A percentile compares a stretch with the other conserved stretches of the same genome.
Conservation (phyloP, 1,140 invertebrate species). For the Orchestia grillus region DNA sequence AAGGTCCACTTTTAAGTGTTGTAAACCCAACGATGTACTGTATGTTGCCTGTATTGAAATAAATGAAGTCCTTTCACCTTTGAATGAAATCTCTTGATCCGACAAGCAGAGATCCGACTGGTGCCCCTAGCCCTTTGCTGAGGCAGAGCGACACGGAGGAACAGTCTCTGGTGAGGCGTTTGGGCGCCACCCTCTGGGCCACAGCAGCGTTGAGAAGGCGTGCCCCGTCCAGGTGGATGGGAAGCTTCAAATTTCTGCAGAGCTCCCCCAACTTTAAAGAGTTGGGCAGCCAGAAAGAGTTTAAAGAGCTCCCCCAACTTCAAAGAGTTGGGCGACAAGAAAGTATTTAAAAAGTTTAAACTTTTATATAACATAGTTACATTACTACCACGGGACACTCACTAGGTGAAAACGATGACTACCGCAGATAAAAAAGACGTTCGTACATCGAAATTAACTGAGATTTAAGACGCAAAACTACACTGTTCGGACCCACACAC, state of each 20-base stretch:
- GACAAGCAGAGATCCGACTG: slow-evolving; percentile 86
- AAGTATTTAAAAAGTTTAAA: no score
- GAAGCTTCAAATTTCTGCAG: slow-evolving; percentile 74
- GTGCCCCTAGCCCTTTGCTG: slow-evolving; percentile 91
- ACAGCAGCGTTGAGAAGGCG: slow-evolving; percentile 48
- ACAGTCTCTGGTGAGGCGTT: slow-evolving; percentile 22
- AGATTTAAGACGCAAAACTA: no score
- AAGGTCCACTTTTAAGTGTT: no score
- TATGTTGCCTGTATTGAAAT: no score
- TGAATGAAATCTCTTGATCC: slow-evolving; percentile 83
- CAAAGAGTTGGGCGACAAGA: background rate
- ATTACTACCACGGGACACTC: no score
- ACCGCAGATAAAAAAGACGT: no score
- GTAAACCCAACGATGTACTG: no score
- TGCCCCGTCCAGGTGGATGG: slow-evolving; percentile 93
- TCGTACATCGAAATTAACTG: no score
- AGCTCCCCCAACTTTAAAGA: background rate
- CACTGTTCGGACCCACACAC: no score
- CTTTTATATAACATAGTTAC: no score
- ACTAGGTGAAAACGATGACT: no score
- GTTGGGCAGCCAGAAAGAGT: background rate
- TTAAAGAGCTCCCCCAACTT: background rate
- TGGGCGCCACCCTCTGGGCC: background rate
- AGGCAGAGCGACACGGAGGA: slow-evolving; percentile 77
- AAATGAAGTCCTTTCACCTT: no score